Evolutionary conservation across 2,113 vertebrate species (phyloP).

Genomic region (Phoenicopterus ruber): DNA sequence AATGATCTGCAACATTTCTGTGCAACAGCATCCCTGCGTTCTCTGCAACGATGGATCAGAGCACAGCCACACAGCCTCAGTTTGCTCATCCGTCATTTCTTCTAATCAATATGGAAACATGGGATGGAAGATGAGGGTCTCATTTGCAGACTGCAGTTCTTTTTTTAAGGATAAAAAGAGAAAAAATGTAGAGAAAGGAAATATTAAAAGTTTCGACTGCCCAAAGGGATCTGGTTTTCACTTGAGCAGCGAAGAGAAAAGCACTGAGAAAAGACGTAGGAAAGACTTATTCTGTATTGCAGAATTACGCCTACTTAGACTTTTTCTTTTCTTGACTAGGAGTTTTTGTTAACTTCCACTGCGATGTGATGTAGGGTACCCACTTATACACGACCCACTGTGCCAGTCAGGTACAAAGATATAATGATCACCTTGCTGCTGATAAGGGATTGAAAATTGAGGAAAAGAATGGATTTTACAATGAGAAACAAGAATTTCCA

Average conservation of each 20-base stretch:
- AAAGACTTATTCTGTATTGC: not conserved
- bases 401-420: not conserved
- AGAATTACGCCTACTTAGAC: not conserved
- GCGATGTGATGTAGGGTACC: not conserved
- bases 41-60: not conserved
- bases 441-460: not conserved
- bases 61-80: not conserved
- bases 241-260: not conserved
- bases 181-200: not conserved
- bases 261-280: not conserved
- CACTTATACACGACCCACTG: not conserved
- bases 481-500: not conserved
- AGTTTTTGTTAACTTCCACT: not conserved
- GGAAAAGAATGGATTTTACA: not conserved
- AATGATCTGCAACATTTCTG: not conserved
- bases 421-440: not conserved
- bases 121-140: not conserved
- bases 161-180: not conserved
- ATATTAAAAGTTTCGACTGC: not conserved
- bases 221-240: not conserved
- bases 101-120: not conserved
- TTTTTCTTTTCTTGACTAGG: not conserved
- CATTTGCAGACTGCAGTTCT: not conserved
- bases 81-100: not conserved
- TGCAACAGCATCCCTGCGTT: not conserved